phyloP scores from a whole-genome alignment of 2,888 invertebrate genomes.

The Siphonodentalium dalli region DNA sequence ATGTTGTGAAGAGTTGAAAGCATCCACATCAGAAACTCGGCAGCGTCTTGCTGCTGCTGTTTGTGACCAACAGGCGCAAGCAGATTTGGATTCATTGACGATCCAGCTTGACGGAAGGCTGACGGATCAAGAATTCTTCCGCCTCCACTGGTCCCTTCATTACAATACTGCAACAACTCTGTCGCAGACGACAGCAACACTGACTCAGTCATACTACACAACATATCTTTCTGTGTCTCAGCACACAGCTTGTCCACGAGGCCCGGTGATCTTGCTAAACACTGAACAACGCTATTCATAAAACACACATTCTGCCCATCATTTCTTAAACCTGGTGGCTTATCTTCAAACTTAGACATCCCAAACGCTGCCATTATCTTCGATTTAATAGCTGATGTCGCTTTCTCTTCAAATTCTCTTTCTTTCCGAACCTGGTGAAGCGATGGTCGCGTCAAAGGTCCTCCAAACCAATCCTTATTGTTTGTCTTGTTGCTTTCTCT shows the following conservation, averaged over 20 bases:
- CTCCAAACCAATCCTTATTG: slow-evolving; percentile 20
- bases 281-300: slow-evolving; percentile 60
- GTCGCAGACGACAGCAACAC: slow-evolving; percentile 37
- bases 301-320: slow-evolving; percentile 60
- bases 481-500: too few relatives aligned
- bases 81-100: slow-evolving; percentile 35
- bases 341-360: slow-evolving; percentile 23
- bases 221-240: slow-evolving; percentile 38
- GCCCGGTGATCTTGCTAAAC: slow-evolving; percentile 52
- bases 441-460: slow-evolving; percentile 20
- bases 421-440: slow-evolving; percentile 12
- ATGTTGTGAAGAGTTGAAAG: slow-evolving; percentile 47
- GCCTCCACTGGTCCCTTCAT: slow-evolving; percentile 23
- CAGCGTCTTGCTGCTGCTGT: slow-evolving; percentile 56
- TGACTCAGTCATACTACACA: slow-evolving; percentile 45
- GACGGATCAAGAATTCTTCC: slow-evolving; percentile 35
- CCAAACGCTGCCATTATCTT: slow-evolving; percentile 48
- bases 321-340: slow-evolving; percentile 54
- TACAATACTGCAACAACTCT: slow-evolving; percentile 41
- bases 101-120: slow-evolving; percentile 43
- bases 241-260: slow-evolving; percentile 38
- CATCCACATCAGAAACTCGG: slow-evolving; percentile 61
- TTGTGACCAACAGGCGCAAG: slow-evolving; percentile 39
- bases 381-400: slow-evolving; percentile 34
- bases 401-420: not conserved